Evolutionary conservation across 37 sponge, comb jelly and placozoan genomes (phyloP).

Genomic region (Ianthella basta): DNA sequence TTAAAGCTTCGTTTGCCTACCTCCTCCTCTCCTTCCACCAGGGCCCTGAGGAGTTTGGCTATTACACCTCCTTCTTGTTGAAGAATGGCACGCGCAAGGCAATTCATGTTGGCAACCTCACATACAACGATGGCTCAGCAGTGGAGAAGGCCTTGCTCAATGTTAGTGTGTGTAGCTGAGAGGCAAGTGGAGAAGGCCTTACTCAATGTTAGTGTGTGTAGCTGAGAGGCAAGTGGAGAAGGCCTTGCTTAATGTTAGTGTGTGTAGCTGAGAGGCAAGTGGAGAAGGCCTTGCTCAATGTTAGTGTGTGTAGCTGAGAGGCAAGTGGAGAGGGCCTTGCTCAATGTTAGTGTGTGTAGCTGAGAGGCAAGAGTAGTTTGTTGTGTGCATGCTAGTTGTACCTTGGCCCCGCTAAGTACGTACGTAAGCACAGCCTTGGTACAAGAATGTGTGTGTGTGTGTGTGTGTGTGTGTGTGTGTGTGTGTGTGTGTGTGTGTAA

Average conservation of each 20-base stretch:
- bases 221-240: no score
- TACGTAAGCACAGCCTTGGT: no score
- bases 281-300: no score
- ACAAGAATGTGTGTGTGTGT: constrained; percentile 9
- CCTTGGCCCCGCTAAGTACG: no score
- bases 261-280: no score
- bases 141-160: constrained; percentile 70
- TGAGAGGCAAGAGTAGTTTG: no score
- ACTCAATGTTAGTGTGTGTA: constrained; percentile 18
- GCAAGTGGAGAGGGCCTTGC: no score
- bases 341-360: no score
- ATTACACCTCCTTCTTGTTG: constrained; percentile 59
- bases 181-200: background rate
- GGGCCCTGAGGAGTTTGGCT: constrained; percentile 71
- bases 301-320: no score
- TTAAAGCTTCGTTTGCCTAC: background rate
- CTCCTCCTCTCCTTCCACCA: constrained; percentile 12
- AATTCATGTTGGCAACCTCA: constrained; percentile 87
- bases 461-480: constrained; percentile 25
- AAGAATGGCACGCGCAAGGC: constrained; percentile 41
- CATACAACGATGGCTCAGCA: constrained; percentile 54
- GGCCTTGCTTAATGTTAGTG: no score
- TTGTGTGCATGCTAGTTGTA: no score
- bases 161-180: constrained; percentile 35
- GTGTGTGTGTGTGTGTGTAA: constrained; percentile 9